Base-by-base conservation (phyloP, 2,888 invertebrate species). In the Endotricha flammealis region DNA sequence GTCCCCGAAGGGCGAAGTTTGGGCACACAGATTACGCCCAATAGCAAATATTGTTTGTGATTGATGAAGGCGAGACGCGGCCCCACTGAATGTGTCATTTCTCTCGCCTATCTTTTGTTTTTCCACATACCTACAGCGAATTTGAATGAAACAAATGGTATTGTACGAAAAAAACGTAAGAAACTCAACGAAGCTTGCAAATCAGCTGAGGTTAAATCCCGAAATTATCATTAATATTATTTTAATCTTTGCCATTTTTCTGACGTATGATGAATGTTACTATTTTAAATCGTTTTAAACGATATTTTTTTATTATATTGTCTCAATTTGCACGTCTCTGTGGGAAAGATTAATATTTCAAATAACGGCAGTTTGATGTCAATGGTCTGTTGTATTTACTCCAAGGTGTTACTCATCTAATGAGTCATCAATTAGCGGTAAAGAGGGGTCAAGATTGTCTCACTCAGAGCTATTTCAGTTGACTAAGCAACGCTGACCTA, bases 11-110 rank as follows among this genome's bases (percentile, higher is more conserved):
- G 71, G 64, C 64, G 63, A 71, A 80, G 78, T 82, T 78, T 79
- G 77, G 71, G 80, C 66, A 70, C 69, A 85, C 78, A 82, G 83
- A 83, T 83, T 85, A 81, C 64, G 65, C 56, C 66, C 77, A 73
- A 83, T 76, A 77, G 78, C 82, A 86, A 85, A 86, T 83, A 83
- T 83, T 81, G 76, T 53, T 38, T 29, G 57, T 74, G 82, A 86
- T 81, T 74, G 81, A 85, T 82, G 56, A 43, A 54, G 69, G 75
- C 69, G 58, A 53, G 69, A 60, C 63, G 58, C 41, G 41, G 38
- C 57, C 62, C 61, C 54, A 53, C 53, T 57, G 46, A 64, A 62
- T 67, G 64, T 63, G 53, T 58, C 54, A 53, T 59, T 66, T 57
- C 57, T 64, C 28, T 65, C 58, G 59, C 55, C 54, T 52, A 48